phyloP scores from a whole-genome alignment of 2,888 invertebrate species.

The Lycaena phlaeas region DNA sequence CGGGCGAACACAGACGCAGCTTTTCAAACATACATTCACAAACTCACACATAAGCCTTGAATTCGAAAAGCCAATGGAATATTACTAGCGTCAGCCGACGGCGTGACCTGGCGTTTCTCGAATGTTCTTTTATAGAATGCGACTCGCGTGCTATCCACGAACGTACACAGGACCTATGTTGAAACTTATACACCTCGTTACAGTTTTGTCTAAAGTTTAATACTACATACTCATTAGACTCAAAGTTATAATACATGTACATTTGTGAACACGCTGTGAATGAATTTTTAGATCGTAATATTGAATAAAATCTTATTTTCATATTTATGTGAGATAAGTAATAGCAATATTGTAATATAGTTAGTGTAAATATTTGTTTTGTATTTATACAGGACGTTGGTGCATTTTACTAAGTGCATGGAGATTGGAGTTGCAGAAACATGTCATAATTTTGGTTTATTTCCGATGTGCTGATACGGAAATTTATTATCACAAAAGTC shows the following conservation, averaged over 20 bases:
- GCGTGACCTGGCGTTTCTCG: slow-evolving; percentile 35
- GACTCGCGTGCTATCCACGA: slow-evolving; percentile 14
- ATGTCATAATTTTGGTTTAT: slow-evolving; percentile 1
- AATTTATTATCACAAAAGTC: slow-evolving; percentile 17
- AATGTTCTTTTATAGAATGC: slow-evolving; percentile 32
- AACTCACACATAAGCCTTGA: slow-evolving; percentile 27
- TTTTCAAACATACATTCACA: slow-evolving; percentile 24
- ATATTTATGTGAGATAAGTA: no score
- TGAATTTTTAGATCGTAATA: no score
- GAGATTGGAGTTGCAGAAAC: not conserved
- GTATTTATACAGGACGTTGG: not conserved
- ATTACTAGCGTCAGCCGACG: slow-evolving; percentile 36
- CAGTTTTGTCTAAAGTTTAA: not conserved
- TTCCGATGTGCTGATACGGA: slow-evolving; percentile 4
- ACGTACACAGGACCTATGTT: not conserved
- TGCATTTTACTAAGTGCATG: not conserved
- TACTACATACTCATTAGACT: no score
- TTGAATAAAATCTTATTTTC: no score
- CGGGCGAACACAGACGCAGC: slow-evolving; percentile 23
- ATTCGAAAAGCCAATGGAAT: slow-evolving; percentile 54
- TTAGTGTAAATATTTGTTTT: not conserved
- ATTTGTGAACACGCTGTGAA: slow-evolving; percentile 3
- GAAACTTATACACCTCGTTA: not conserved
- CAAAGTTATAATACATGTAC: no score
- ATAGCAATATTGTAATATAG: no score